Percentiles rank a stretch among this genome's conserved stretches.
Evolutionary conservation across 2,888 invertebrate genomes (phyloP).

Genomic region (Drepanosiphum platanoidis): DNA sequence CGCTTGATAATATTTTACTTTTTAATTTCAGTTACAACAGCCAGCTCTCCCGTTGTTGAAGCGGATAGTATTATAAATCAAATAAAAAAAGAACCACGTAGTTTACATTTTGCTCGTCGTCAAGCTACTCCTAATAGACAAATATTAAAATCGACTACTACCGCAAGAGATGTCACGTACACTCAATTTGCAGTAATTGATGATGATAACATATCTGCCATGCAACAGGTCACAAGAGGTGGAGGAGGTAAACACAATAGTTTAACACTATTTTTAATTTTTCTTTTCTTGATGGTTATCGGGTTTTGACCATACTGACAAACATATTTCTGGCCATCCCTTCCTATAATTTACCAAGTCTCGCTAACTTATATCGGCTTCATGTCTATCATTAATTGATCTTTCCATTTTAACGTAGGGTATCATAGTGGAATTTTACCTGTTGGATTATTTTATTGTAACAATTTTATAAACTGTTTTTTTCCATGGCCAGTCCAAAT

Average conservation of each 20-base stretch:
- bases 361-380: no score
- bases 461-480: no score
- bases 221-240: constrained; percentile 89
- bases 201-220: constrained; percentile 88
- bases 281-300: no score
- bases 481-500: no score
- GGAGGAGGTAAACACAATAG: constrained; percentile 73
- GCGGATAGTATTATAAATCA: constrained; percentile 39
- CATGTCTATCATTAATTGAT: no score
- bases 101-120: constrained; percentile 47
- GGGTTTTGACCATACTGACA: no score
- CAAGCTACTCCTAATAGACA: constrained; percentile 46
- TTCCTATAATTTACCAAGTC: no score
- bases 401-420: no score
- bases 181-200: constrained; percentile 93
- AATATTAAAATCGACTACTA: constrained; percentile 59
- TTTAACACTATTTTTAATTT: not conserved
- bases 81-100: constrained; percentile 54
- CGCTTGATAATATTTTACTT: not conserved
- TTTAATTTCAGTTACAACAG: not conserved
- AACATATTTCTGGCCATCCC: no score
- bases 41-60: constrained; percentile 46
- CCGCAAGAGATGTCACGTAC: constrained; percentile 78
- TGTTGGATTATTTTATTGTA: no score
- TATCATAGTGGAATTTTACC: no score